A percentile compares a stretch with the other conserved stretches of the same genome.
phyloP scores from a whole-genome alignment of 2,888 invertebrate genomes.

The Spisula solida region DNA sequence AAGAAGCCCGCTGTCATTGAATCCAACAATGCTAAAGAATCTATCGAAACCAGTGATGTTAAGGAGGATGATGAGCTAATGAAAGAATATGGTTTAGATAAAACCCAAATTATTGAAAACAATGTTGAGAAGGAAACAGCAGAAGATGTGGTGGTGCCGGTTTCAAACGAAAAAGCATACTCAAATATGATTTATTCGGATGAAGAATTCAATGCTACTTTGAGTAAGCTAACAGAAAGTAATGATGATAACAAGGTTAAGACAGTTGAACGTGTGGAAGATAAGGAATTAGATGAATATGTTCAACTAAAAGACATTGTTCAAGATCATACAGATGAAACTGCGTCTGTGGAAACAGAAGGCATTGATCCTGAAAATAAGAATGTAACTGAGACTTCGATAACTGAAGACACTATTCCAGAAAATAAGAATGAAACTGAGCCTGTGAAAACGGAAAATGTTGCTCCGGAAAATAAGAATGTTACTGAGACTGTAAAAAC shows the following conservation, averaged over 20 bases:
- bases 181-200: conserved; percentile 57
- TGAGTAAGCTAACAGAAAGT: conserved; percentile 2
- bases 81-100: conserved; percentile 30
- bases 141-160: not conserved
- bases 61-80: conserved; percentile 12
- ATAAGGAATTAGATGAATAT: not conserved
- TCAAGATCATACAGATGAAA: not conserved
- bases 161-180: conserved; percentile 31
- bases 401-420: not conserved
- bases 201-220: conserved; percentile 39
- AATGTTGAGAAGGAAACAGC: not conserved
- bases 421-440: not conserved
- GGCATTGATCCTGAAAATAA: not conserved
- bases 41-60: not conserved
- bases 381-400: not conserved
- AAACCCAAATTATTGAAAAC: conserved; percentile 5
- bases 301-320: not conserved
- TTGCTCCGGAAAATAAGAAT: not conserved
- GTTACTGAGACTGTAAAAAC: not conserved
- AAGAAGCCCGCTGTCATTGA: not conserved
- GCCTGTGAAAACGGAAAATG: not conserved
- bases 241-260: conserved; percentile 58
- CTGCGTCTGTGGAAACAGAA: not conserved
- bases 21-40: not conserved
- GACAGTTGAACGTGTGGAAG: not conserved